phyloP scores from a whole-genome alignment of 2,797 vertebrate genomes.

The Peromyscus melanophrys region DNA sequence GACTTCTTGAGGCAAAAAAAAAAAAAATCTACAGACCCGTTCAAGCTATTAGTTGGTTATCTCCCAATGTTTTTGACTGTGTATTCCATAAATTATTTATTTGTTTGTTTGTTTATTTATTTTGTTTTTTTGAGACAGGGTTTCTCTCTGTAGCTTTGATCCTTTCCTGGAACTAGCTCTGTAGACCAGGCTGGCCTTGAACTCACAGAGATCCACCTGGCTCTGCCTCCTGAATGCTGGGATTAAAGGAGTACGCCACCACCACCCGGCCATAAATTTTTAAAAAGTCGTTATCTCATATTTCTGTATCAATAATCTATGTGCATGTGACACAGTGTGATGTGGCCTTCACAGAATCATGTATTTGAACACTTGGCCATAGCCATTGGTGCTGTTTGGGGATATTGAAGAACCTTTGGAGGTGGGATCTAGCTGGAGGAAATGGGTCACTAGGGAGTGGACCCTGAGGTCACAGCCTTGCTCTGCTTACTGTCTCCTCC shows the following conservation, averaged over 20 bases:
- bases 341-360: background rate
- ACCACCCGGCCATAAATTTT: background rate
- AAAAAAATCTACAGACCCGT: background rate
- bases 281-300: background rate
- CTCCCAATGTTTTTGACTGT: background rate
- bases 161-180: no score
- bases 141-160: no score
- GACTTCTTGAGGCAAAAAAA: background rate
- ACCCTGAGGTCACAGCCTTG: background rate
- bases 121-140: no score
- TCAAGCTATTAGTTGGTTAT: background rate
- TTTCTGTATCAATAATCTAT: background rate
- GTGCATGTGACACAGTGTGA: background rate
- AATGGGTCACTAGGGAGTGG: background rate
- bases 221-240: no score
- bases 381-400: background rate
- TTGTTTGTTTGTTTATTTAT: no score
- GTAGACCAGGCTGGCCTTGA: no score
- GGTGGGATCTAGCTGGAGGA: background rate
- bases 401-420: background rate
- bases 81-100: background rate
- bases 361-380: background rate
- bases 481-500: background rate
- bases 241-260: no score
- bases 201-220: no score